Evolutionary conservation across 2,888 invertebrate species (phyloP).

Genomic region (Petrolisthes cinctipes): DNA sequence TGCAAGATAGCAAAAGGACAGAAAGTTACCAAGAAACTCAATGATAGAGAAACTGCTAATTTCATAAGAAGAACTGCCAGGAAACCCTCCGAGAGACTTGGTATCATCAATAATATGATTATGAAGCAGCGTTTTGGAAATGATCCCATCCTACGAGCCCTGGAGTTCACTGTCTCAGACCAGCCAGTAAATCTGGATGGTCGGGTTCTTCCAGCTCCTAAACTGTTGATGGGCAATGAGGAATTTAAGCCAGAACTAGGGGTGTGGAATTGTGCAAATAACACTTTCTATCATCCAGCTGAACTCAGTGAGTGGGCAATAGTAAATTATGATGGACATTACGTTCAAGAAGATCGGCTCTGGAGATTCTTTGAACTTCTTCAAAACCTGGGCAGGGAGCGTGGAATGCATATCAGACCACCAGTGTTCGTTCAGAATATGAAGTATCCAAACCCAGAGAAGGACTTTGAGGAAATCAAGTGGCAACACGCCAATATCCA

Average conservation of each 20-base stretch:
- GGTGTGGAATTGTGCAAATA: constrained; percentile 66
- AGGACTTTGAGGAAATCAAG: constrained; percentile 75
- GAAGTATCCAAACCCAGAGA: constrained; percentile 83
- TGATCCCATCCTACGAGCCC: constrained; percentile 68
- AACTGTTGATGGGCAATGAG: constrained; percentile 74
- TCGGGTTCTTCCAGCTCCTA: constrained; percentile 82
- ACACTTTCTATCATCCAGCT: constrained; percentile 67
- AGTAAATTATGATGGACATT: constrained; percentile 67
- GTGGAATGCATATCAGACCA: constrained; percentile 63
- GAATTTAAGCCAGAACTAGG: constrained; percentile 59
- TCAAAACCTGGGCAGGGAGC: constrained; percentile 31
- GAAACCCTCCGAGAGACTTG: constrained; percentile 80
- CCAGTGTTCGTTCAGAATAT: constrained; percentile 67
- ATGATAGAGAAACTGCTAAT: constrained; percentile 83
- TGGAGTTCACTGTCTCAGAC: constrained; percentile 48
- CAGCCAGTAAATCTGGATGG: constrained; percentile 32
- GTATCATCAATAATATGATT: constrained; percentile 83
- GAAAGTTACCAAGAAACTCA: constrained; percentile 76
- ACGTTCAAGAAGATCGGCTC: constrained; percentile 6
- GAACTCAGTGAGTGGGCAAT: constrained; percentile 73
- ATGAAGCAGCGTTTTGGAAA: constrained; percentile 74
- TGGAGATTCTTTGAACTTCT: constrained; percentile 56
- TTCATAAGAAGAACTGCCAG: constrained; percentile 92
- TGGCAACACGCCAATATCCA: constrained; percentile 70
- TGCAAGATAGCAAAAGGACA: constrained; percentile 58